phyloP scores from a whole-genome alignment of 2,113 vertebrate species.

The Clarias macrocephalus region DNA sequence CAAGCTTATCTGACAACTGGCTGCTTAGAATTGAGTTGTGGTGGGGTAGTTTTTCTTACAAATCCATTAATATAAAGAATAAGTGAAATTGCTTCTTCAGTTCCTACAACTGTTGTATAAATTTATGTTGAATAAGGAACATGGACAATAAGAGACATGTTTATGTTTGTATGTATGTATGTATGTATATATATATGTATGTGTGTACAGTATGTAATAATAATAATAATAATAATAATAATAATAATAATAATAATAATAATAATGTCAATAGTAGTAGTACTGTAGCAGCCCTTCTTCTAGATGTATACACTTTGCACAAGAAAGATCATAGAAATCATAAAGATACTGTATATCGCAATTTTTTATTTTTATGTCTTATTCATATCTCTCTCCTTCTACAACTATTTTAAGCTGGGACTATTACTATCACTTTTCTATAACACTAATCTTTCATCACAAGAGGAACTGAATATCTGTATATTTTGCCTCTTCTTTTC shows the following conservation, averaged over 20 bases:
- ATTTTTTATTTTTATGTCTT: not conserved
- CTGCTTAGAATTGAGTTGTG: not conserved
- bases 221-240: too few relatives aligned
- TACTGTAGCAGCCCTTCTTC: not conserved
- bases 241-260: too few relatives aligned
- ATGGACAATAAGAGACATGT: not conserved
- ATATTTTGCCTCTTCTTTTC: too few relatives aligned
- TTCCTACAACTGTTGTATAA: not conserved
- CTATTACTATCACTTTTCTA: not conserved
- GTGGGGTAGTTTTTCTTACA: not conserved
- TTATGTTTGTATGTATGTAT: too few relatives aligned
- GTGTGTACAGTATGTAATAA: too few relatives aligned
- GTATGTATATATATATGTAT: too few relatives aligned
- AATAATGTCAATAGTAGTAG: not conserved
- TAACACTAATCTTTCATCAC: not conserved
- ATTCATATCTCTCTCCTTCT: not conserved
- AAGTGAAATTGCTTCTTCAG: not conserved
- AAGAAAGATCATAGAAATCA: not conserved
- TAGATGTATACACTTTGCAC: not conserved
- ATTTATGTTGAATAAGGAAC: not conserved
- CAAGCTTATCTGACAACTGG: not conserved
- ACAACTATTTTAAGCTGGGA: not conserved
- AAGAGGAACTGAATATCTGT: not conserved
- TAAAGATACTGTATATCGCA: not conserved
- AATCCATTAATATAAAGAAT: not conserved